Base-by-base conservation (phyloP, 1,140 invertebrate genomes). In the Leptoteleia sp. region DNA sequence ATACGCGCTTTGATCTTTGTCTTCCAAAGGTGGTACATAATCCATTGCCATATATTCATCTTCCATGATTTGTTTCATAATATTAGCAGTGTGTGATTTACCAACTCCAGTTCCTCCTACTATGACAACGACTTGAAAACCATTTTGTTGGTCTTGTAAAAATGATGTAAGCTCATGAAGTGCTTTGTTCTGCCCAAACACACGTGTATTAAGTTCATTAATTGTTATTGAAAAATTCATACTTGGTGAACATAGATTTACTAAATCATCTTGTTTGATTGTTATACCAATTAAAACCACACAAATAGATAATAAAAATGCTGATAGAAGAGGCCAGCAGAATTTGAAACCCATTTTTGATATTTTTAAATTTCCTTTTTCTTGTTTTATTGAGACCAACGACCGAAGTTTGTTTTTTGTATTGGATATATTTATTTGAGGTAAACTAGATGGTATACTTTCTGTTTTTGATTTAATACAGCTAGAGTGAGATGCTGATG, bases 31-130 rank as follows among this genome's bases (percentile, higher is more conserved):
- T 3, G 78, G 54, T 54, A 75, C 82, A 25, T 82, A 84, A 19
- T 84, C 68, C 33, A 83, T 72, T 35, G 82, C 37, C 12, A 55
- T 52, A 7, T 76, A 38, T 11, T 29, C 35, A 1, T 75, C 9
- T 3, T 81, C 64, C 11, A 86, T 73, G 52, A 83, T 72, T 29
- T 83, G 75, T 12, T 57, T 82, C 37, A 89, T 86, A 11, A 89
- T 88, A n/a, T 83, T 75, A 0, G 68, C 68, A 0, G 87, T 83
- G 25, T 87, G 86, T 6, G 87, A 84, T 82, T 90, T 90, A 9
- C 88, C 88, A 8, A 89, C 84, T 9, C 89, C 89, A 1, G 83
- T 87, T 15, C 85, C 85, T 19, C 89, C 88, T 4, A 89, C 29
- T 0, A 90, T 68, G 9, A 50, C 67, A 1, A 87, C 6, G 0